These are phyloP conservation scores for Erpobdella octoculata DNA, from an alignment of 2,888 invertebrate genomes.

Conservation along the genomic window DNA sequence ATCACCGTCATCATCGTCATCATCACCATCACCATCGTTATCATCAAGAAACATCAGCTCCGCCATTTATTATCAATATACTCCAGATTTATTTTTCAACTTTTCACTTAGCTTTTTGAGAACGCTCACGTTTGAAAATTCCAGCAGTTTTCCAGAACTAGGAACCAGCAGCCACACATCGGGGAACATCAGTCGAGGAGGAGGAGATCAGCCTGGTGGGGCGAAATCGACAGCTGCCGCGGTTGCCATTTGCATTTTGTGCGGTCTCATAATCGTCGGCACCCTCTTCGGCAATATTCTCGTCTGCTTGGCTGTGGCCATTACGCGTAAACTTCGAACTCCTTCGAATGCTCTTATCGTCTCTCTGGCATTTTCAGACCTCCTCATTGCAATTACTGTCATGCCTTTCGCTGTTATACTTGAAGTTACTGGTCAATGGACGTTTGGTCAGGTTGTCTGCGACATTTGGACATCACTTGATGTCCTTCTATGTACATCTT, in stretches of 20 bases:
- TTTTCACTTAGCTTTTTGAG: too few relatives aligned
- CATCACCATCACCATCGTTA: neutral
- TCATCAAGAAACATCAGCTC: neutral
- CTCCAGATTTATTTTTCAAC: too few relatives aligned
- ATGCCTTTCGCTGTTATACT: slow-evolving; percentile 55
- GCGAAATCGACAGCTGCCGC: neutral
- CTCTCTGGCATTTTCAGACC: slow-evolving; percentile 54
- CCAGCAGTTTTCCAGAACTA: neutral
- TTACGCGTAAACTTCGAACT: slow-evolving; percentile 53
- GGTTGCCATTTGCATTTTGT: slow-evolving; percentile 39
- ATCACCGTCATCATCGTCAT: neutral
- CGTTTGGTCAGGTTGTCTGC: slow-evolving; percentile 50
- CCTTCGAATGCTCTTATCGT: slow-evolving; percentile 49
- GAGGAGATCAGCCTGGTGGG: too few relatives aligned
- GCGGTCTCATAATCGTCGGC: slow-evolving; percentile 49
- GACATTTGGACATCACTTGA: slow-evolving; percentile 56
- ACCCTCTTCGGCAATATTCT: slow-evolving; percentile 56
- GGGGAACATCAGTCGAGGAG: too few relatives aligned
- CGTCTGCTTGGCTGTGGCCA: slow-evolving; percentile 54
- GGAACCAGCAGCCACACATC: neutral
- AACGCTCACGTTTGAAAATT: too few relatives aligned
- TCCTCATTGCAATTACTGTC: slow-evolving; percentile 55
- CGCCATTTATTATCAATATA: neutral
- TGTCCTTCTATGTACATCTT: slow-evolving; percentile 56
- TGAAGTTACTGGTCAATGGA: slow-evolving; percentile 49